These are phyloP conservation scores for Tetramorium alpestre DNA, from an alignment of 1,140 invertebrate genomes.

Conservation along the genomic window DNA sequence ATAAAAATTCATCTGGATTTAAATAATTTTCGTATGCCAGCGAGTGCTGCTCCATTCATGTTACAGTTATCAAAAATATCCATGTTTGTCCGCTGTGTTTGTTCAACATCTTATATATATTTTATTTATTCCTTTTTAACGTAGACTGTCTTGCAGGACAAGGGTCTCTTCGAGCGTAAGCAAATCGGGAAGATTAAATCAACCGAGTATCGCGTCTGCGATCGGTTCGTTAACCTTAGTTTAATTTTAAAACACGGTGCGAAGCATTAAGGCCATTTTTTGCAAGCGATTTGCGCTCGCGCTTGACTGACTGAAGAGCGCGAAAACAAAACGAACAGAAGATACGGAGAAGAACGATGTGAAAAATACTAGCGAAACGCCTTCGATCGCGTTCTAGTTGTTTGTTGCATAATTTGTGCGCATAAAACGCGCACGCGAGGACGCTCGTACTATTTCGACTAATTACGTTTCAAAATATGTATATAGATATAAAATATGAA, in stretches of 20 bases:
- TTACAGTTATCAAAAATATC: not conserved
- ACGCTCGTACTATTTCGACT: not conserved
- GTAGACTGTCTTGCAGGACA: conserved; percentile 21
- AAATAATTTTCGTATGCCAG: not conserved
- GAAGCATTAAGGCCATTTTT: conserved; percentile 56
- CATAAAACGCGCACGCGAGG: not conserved
- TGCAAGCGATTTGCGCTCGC: conserved; percentile 57
- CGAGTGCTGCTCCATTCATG: too few species aligned
- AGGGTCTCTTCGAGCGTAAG: conserved; percentile 26
- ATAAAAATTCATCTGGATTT: too few species aligned
- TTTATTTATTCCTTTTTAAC: conserved; percentile 17
- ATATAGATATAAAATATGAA: not conserved
- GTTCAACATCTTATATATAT: conserved; percentile 1
- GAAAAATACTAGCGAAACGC: conserved; percentile 61
- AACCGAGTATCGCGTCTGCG: conserved; percentile 34
- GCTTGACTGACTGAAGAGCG: conserved; percentile 44
- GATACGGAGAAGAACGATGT: conserved; percentile 23
- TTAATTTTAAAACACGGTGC: conserved; percentile 66
- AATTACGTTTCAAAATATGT: conserved; percentile 13
- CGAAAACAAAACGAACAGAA: conserved; percentile 60
- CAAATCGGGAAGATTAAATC: conserved; percentile 52
- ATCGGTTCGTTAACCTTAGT: conserved; percentile 65
- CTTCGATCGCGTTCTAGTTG: conserved; percentile 58
- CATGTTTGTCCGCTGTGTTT: conserved; percentile 12
- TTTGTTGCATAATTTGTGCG: conserved; percentile 36